These are phyloP conservation scores for Tipula unca DNA, from an alignment of 2,888 invertebrate genomes.

Conservation along the genomic window DNA sequence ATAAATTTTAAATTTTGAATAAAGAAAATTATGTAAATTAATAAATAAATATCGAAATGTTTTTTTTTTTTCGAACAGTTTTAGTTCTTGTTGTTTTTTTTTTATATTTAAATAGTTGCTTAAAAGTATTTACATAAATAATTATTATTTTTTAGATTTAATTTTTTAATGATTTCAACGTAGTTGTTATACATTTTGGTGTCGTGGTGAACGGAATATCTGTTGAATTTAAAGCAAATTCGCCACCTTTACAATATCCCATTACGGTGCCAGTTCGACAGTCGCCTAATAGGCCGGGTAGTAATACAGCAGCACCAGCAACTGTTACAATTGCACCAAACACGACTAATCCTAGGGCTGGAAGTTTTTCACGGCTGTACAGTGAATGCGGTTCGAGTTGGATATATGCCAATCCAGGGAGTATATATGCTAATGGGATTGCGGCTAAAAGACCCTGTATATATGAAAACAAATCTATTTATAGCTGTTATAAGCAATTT, in stretches of 20 bases:
- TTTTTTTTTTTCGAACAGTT: background rate
- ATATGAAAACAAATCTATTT: background rate
- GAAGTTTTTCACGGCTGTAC: conserved; percentile 57
- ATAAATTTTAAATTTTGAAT: background rate
- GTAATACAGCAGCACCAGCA: conserved; percentile 36
- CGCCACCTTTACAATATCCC: conserved; percentile 36
- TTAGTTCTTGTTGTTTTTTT: background rate
- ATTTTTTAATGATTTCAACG: background rate
- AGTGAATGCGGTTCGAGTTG: conserved; percentile 63
- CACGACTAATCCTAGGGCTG: conserved; percentile 57
- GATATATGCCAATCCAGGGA: conserved; percentile 71
- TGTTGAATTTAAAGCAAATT: conserved; percentile 21
- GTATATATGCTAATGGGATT: conserved; percentile 71
- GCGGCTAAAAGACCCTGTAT: conserved; percentile 69
- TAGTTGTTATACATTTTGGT: conserved; percentile 1
- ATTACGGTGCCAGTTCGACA: conserved; percentile 41
- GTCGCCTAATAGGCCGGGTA: conserved; percentile 39
- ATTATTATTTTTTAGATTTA: background rate
- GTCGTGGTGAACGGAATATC: background rate
- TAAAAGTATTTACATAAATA: background rate
- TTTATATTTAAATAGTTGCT: background rate
- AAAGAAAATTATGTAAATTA: background rate
- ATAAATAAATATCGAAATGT: background rate
- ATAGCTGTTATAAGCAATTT: background rate
- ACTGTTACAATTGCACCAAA: conserved; percentile 51